These are phyloP conservation scores for Pluvianellus socialis DNA, from an alignment of 2,113 vertebrate genomes.

Conservation along the genomic window DNA sequence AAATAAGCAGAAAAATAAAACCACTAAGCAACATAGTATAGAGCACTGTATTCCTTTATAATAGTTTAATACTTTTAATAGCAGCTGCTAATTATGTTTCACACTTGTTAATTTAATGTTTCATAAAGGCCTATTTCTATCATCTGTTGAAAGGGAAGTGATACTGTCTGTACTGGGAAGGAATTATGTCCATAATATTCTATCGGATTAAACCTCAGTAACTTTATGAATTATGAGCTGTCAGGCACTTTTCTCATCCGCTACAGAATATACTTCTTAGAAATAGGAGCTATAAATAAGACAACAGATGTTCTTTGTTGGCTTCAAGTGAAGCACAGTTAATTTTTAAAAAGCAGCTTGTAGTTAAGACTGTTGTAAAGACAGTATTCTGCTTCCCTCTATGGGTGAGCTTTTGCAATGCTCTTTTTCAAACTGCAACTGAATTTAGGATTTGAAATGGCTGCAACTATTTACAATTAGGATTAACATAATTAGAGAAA, in stretches of 20 bases:
- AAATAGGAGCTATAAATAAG: constrained; percentile 83
- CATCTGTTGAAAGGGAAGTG: constrained; percentile 55
- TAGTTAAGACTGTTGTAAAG: constrained; percentile 20
- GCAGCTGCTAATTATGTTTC: background rate
- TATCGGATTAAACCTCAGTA: constrained; percentile 74
- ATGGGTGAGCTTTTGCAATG: constrained; percentile 26
- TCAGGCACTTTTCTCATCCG: constrained; percentile 75
- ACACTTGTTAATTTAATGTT: constrained; percentile 25
- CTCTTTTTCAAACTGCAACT: background rate
- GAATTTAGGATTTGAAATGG: background rate
- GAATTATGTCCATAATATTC: constrained; percentile 77
- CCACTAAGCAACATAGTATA: background rate
- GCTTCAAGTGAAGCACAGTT: constrained; percentile 61
- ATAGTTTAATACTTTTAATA: background rate
- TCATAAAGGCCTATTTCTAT: constrained; percentile 11
- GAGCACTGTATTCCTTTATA: background rate
- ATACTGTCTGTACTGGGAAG: constrained; percentile 47
- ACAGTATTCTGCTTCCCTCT: constrained; percentile 64
- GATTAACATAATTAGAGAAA: background rate
- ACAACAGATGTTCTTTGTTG: constrained; percentile 81
- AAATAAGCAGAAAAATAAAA: background rate
- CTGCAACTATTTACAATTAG: background rate
- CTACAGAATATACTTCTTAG: constrained; percentile 81
- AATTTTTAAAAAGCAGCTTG: constrained; percentile 31
- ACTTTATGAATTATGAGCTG: constrained; percentile 80